Percentiles rank a stretch among this genome's conserved stretches.
Conservation (phyloP, 2,888 invertebrate species). For the Drosophila algonquin region DNA sequence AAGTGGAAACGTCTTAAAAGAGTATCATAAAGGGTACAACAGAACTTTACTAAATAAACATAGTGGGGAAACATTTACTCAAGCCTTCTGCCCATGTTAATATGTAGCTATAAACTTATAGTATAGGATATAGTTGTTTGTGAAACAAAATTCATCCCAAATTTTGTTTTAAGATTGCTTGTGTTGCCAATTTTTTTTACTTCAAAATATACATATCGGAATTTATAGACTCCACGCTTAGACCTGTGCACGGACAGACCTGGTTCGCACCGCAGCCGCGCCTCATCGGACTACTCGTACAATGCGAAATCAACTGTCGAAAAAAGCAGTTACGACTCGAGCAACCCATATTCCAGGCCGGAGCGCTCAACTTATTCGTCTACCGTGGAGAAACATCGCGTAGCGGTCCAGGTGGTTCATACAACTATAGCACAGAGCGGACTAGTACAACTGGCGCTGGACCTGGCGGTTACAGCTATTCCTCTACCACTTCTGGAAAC, state of each 20-base stretch:
- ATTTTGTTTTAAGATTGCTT: constrained; percentile 53
- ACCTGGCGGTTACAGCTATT: constrained; percentile 93
- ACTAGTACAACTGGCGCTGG: constrained; percentile 89
- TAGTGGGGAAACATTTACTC: constrained; percentile 36
- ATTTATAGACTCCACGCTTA: constrained; percentile 93
- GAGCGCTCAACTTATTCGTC: constrained; percentile 88
- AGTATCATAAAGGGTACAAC: not conserved
- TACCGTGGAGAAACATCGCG: constrained; percentile 88
- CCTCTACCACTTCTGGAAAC: constrained; percentile 90
- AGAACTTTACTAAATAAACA: not conserved
- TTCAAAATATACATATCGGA: constrained; percentile 74
- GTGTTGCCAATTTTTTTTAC: constrained; percentile 62
- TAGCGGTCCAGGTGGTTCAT: constrained; percentile 89
- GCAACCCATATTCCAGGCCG: constrained; percentile 86
- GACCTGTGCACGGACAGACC: constrained; percentile 93
- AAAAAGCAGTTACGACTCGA: constrained; percentile 85
- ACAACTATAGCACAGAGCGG: constrained; percentile 91
- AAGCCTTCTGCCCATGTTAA: not conserved
- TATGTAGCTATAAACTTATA: not conserved
- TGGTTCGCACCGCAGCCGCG: constrained; percentile 87
- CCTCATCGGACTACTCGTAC: constrained; percentile 94
- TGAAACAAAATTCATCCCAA: not conserved
- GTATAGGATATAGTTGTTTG: not conserved
- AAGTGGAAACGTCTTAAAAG: not conserved
- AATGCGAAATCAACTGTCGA: constrained; percentile 89